Evolutionary conservation across 2,113 vertebrate genomes (phyloP).

Genomic region (Ceyx melanurus): DNA sequence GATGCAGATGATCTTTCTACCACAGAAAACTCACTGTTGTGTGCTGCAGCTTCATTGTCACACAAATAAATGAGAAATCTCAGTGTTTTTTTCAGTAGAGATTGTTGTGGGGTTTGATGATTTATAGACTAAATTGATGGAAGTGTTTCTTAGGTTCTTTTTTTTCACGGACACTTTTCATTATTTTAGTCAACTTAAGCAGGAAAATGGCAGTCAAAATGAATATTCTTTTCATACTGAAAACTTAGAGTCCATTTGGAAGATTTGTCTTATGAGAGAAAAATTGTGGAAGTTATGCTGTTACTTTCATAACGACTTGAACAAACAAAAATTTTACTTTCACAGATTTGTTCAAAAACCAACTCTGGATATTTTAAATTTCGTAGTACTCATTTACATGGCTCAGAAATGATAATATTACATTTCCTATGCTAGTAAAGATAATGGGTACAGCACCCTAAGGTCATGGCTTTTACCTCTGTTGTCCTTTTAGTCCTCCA

Average conservation of each 20-base stretch:
- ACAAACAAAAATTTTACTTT: not conserved
- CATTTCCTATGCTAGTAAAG: not conserved
- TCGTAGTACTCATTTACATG: not conserved
- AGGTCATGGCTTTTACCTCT: not conserved
- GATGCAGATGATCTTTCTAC: not conserved
- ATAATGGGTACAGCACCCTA: not conserved
- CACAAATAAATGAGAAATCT: not conserved
- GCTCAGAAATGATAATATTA: not conserved
- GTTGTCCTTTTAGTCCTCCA: not conserved
- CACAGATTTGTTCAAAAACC: not conserved
- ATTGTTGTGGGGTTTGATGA: fast-evolving
- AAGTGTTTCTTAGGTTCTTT: not conserved
- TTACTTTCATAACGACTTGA: not conserved
- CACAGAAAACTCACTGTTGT: not conserved
- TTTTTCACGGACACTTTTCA: not conserved
- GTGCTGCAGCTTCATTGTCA: not conserved
- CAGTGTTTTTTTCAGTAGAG: not conserved
- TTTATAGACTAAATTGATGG: not conserved
- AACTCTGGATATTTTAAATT: not conserved
- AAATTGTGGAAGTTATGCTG: not conserved
- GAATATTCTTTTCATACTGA: not conserved
- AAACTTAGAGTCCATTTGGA: not conserved
- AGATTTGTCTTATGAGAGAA: not conserved
- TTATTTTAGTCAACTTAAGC: not conserved
- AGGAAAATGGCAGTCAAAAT: not conserved